A percentile compares a stretch with the other conserved stretches of the same genome.
Evolutionary conservation across 2,797 vertebrate genomes (phyloP).

Genomic region (Pangasius krempfi): DNA sequence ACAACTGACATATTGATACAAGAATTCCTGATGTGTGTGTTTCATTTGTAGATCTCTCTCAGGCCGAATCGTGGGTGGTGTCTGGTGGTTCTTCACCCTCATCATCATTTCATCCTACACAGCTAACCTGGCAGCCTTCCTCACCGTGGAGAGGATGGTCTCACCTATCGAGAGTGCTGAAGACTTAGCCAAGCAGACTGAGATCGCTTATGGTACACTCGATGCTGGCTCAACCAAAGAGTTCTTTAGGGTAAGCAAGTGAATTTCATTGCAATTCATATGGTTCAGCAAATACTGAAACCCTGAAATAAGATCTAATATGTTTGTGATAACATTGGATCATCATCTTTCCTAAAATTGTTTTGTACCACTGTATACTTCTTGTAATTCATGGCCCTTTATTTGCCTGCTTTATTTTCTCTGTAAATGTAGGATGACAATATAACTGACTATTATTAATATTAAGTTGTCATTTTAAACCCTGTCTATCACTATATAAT

Average conservation of each 20-base stretch:
- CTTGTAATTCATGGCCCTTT: background rate
- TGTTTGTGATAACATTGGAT: background rate
- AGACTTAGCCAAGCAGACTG: conserved; percentile 97
- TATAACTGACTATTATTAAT: background rate
- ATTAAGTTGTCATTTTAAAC: background rate
- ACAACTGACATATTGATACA: background rate
- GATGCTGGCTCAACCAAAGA: conserved; percentile 98
- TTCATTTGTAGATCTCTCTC: conserved; percentile 86
- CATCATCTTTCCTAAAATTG: background rate
- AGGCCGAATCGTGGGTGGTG: conserved; percentile 95
- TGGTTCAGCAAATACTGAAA: background rate
- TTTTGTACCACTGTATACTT: background rate
- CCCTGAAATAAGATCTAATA: background rate
- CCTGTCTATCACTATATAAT: background rate
- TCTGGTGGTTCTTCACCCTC: conserved; percentile 99
- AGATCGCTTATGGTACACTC: conserved; percentile 96
- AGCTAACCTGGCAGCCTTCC: conserved; percentile 97
- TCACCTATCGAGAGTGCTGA: conserved; percentile 98
- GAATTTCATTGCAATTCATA: background rate
- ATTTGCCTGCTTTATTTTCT: background rate
- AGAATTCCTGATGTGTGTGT: conserved; percentile 3
- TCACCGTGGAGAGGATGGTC: conserved; percentile 99
- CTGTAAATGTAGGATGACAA: background rate
- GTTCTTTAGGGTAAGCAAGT: conserved; percentile 91
- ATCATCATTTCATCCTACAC: conserved; percentile 99